phyloP scores from a whole-genome alignment of 2,113 vertebrate genomes.

The Cephalopterus ornatus region DNA sequence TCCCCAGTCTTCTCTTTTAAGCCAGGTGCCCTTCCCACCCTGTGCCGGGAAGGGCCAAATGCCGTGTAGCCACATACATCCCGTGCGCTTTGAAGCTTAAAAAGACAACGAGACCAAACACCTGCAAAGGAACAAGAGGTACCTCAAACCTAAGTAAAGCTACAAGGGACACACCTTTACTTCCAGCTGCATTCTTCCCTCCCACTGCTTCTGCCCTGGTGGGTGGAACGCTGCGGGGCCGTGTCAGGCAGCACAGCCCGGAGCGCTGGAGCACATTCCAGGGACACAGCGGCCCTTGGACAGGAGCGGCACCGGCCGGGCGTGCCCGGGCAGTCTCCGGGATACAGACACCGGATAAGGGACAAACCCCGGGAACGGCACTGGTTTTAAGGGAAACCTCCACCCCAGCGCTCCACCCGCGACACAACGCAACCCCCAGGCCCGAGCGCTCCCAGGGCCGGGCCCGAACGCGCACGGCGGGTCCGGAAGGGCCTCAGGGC shows the following conservation, averaged over 20 bases:
- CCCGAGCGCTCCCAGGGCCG: not conserved
- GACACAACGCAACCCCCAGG: not conserved
- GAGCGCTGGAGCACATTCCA: accelerated
- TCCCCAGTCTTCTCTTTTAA: not conserved
- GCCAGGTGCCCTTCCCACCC: not conserved
- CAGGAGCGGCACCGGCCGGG: accelerated
- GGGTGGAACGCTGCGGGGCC: accelerated
- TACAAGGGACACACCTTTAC: not conserved
- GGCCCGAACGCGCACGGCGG: not conserved
- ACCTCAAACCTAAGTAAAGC: not conserved
- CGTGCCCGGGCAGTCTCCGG: accelerated
- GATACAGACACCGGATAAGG: accelerated
- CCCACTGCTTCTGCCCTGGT: accelerated
- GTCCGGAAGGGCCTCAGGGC: not conserved
- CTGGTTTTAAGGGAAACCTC: not conserved
- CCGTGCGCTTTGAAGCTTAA: accelerated
- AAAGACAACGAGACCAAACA: not conserved
- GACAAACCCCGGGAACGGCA: accelerated
- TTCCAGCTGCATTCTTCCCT: not conserved
- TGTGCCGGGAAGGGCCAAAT: no score
- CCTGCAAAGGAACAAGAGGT: accelerated
- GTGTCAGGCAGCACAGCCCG: accelerated
- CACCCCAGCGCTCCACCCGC: no score
- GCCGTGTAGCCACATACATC: accelerated
- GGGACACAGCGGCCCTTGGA: accelerated